Conservation (phyloP, 2,888 invertebrate species). For the Lithophane socia region DNA sequence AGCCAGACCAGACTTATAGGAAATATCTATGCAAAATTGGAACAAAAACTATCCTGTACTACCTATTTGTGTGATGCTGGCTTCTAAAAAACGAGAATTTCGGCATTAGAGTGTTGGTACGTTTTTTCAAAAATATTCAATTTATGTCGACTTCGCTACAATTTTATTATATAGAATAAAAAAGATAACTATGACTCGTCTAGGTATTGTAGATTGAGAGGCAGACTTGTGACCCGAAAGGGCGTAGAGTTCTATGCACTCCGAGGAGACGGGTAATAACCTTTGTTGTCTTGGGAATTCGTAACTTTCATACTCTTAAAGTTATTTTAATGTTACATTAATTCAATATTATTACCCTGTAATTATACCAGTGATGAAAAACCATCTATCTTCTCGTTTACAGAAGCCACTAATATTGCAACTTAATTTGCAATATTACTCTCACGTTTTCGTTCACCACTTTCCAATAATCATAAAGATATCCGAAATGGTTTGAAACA, state of each 20-base stretch:
- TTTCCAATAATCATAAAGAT: background rate
- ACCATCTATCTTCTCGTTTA: background rate
- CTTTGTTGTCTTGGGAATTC: slow-evolving; percentile 25
- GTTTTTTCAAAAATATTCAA: too few species aligned
- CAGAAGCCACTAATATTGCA: background rate
- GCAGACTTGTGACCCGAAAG: slow-evolving; percentile 40
- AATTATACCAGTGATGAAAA: background rate
- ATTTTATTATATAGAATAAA: too few species aligned
- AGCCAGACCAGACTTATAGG: too few species aligned
- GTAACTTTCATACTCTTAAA: background rate
- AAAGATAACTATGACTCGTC: background rate
- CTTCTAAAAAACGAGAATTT: too few species aligned
- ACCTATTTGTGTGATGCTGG: too few species aligned
- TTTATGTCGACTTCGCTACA: too few species aligned
- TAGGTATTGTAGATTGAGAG: background rate
- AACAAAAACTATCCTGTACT: too few species aligned
- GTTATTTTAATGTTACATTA: background rate
- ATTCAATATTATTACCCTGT: background rate
- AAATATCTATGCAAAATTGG: too few species aligned
- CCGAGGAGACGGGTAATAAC: slow-evolving; percentile 42
- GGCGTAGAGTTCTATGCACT: slow-evolving; percentile 42
- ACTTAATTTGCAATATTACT: background rate
- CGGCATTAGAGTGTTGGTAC: too few species aligned
- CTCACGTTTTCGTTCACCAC: background rate
- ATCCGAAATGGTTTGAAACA: background rate